Percentiles rank a stretch among this genome's conserved stretches.
Conservation (phyloP, 2,888 invertebrate species). For the Desoria tigrina region DNA sequence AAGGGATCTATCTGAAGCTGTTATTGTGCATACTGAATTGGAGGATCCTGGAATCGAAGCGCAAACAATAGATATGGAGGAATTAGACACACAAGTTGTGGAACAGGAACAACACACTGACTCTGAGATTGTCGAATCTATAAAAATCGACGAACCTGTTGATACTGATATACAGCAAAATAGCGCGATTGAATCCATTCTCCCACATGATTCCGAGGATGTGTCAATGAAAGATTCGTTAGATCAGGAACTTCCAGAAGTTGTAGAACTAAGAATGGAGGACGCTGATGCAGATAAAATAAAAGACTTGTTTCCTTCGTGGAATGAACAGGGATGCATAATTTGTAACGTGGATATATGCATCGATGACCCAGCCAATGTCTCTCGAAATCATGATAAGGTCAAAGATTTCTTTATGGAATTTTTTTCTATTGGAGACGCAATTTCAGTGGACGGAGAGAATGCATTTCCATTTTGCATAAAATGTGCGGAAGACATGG, state of each 20-base stretch:
- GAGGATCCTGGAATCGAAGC: no score
- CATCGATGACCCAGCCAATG: conserved; percentile 23
- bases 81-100: conserved; percentile 2
- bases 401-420: conserved; percentile 48
- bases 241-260: not conserved
- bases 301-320: conserved; percentile 26
- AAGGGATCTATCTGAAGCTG: no score
- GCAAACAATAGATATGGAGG: not conserved
- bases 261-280: conserved; percentile 19
- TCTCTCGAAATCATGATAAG: conserved; percentile 26
- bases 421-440: conserved; percentile 45
- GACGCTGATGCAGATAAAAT: conserved; percentile 6
- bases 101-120: conserved; percentile 3
- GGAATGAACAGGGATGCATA: conserved; percentile 51
- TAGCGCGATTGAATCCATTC: conserved; percentile 15
- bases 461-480: conserved; percentile 45
- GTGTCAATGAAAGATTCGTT: not conserved
- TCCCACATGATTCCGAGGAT: not conserved
- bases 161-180: conserved; percentile 5
- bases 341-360: conserved; percentile 46
- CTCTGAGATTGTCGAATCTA: not conserved
- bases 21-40: no score
- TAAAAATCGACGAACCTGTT: not conserved
- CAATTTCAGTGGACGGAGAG: conserved; percentile 41
- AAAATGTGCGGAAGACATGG: conserved; percentile 41